Conservation (phyloP, 2,797 vertebrate genomes). For the Gallinago solitaria region DNA sequence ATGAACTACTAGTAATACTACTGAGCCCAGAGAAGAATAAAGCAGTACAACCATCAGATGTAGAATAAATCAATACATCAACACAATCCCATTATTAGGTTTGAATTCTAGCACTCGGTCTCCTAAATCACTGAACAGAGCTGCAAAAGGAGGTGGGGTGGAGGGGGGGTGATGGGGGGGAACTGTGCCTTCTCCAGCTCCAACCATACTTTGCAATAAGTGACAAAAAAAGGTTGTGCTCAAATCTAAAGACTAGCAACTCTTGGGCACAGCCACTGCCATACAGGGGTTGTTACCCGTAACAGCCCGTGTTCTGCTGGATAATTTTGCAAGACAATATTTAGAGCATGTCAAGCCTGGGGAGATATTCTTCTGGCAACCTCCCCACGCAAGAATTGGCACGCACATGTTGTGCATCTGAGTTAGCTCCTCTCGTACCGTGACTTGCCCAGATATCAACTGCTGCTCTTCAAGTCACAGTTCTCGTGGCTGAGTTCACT, state of each 20-base stretch:
- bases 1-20: neutral
- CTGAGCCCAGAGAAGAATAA: neutral
- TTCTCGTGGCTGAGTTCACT: accelerated
- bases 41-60: neutral
- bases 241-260: neutral
- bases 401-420: neutral
- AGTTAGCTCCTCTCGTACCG: neutral
- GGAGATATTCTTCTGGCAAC: neutral
- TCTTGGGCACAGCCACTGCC: accelerated
- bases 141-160: neutral
- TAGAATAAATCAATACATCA: neutral
- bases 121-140: neutral
- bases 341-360: neutral
- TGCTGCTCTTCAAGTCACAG: neutral
- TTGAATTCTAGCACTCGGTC: neutral
- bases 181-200: neutral
- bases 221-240: neutral
- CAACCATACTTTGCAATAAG: neutral
- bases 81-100: neutral
- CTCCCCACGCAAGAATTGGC: accelerated
- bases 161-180: neutral
- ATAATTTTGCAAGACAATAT: neutral
- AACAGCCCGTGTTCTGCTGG: neutral
- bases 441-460: neutral
- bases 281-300: accelerated